Base-by-base conservation (phyloP, 2,797 vertebrate species). In the Chiroxiphia lanceolata region DNA sequence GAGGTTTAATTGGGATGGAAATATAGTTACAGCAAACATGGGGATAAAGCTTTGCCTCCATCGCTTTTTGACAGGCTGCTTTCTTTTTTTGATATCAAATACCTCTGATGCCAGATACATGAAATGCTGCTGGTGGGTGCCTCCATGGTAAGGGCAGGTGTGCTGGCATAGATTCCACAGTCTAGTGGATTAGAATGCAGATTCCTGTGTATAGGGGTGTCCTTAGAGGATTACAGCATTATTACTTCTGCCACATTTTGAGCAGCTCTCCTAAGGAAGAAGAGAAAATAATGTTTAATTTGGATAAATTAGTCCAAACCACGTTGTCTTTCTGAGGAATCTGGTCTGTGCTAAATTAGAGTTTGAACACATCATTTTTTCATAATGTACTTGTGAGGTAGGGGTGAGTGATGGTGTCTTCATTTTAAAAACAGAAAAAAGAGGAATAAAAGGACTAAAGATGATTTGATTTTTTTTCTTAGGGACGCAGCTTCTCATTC, bases 1-100 rank as follows among this genome's bases (percentile, higher is more conserved):
- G 48, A 83, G 68, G n/a, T 92, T 93, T 92, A 94, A 95, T 88
- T 90, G 68, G 71, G 69, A 40, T 80, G 44, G 53, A 84, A 72
- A 88, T 10, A 26, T 2, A 77, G 34, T 31, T 48, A 33, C 2
- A 34, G 77, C 64, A 91, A 92, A 86, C 3, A 26, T 9, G 48
- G 38, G 45, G 47, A 29, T 36, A 64, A 64, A 0, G 1, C 36
- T 79, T 93, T 38, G 15, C 27, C 48, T 90, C 42, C 15, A 7
- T 65, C 13, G 4, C 57, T 61, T 90, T 25, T 47, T 63, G 86
- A 53, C 13, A 77, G 59, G 4, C 25, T 77, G 20, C 34, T 45
- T 87, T 70, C 51, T 86, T 70, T 57, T 56, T 36, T 57, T n/a
- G 4, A 4, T 63, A 42, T 44, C 15, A 68, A 47, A 13, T 64